These are phyloP conservation scores for Cheirogaleus major DNA, from an alignment of 2,797 vertebrate genomes.

Conservation along the genomic window DNA sequence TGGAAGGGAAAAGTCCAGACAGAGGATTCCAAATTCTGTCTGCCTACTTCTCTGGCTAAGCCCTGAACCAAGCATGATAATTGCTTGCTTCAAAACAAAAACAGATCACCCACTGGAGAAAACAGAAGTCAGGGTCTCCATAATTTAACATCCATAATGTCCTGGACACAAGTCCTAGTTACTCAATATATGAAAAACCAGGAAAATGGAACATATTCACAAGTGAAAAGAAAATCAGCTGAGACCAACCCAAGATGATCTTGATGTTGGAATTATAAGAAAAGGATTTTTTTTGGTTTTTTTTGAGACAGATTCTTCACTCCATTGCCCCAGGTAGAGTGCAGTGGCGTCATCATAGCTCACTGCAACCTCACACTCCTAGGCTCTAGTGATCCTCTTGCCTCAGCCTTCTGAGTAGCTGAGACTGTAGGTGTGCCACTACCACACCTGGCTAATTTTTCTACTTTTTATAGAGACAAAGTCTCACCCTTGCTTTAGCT, in stretches of 20 bases:
- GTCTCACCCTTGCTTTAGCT: too few species aligned
- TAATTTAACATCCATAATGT: constrained; percentile 1
- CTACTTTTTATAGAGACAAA: too few species aligned
- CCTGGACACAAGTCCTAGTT: neutral
- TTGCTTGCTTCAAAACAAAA: neutral
- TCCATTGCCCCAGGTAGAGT: too few species aligned
- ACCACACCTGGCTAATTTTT: too few species aligned
- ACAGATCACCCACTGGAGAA: neutral
- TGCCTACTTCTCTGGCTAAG: neutral
- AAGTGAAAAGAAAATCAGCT: constrained; percentile 3
- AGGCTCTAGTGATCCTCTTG: too few species aligned
- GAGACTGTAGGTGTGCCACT: too few species aligned
- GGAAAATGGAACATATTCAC: neutral
- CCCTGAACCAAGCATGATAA: neutral
- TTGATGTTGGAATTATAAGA: neutral
- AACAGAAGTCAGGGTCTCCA: neutral
- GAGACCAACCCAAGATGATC: neutral
- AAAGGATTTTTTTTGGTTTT: neutral
- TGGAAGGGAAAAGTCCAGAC: neutral
- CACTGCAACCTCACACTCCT: too few species aligned
- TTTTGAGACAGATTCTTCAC: too few species aligned
- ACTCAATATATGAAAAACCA: neutral
- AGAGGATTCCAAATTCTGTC: neutral
- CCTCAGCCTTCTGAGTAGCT: too few species aligned
- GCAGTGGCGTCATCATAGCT: too few species aligned